Evolutionary conservation across 2,888 invertebrate species (phyloP), one percentile per base, ranked within the genome.

Genomic region (Hypomecis punctinalis): DNA sequence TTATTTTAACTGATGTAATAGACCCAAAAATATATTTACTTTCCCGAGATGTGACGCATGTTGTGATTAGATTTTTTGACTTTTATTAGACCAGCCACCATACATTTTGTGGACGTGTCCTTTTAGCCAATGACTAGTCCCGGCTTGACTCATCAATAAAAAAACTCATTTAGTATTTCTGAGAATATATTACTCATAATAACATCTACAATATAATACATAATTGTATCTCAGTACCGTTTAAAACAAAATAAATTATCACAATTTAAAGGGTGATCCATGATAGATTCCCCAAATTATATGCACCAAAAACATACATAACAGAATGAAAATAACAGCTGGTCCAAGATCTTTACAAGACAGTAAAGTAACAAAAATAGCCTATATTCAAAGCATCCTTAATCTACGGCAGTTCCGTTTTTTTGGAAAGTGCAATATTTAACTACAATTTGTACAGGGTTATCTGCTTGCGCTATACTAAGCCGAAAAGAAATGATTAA

Each of bases 211-310:
- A 66, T 60, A 46, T 67, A 59, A 46, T 67, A 68, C 56, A 68
- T 66, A 66, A 9, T 8, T 7, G 10, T 57, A 65, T 63, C 5
- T 39, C 61, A 64, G 59, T 61, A 65, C 52, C 62, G 57, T 63
- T 57, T 6, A 66, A 69, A 67, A 55, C 49, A 68, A 68, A 70
- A 53, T 43, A 70, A 70, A 62, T 57, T 72, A 72, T 70, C 69
- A 72, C 69, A 70, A 66, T 63, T 58, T 35, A 66, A 67, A 65
- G 63, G 72, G 48, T 33, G 57, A 48, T 57, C 52, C 40, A 53
- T 49, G 37, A 61, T 55, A 52, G 62, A 60, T 48, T 56, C 56
- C 56, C 61, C 53, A 46, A 48, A 57, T 52, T 56, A 67, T 67
- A 64, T 66, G 67, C 68, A 72, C 71, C 64, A 69, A 56, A 43